Evolutionary conservation across 2,797 vertebrate species (phyloP), one percentile per base, ranked within the genome.

Genomic region (Clarias platycephalus): DNA sequence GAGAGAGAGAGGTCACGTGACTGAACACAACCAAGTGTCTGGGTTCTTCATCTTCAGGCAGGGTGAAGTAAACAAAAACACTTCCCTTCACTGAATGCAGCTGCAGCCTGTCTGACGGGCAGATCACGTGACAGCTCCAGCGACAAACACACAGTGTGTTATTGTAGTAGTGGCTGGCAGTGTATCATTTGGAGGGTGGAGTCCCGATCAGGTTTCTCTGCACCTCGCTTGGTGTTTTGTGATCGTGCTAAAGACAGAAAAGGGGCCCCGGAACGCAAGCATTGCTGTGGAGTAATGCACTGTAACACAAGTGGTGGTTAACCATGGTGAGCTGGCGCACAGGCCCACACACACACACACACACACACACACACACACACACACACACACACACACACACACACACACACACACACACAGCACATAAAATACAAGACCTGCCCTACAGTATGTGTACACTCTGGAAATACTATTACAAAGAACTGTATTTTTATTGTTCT

Each of bases 281-380:
- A 74, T 88, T 92, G 90, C 92, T 89, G 89, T 94, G 88, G 92
- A 92, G 92, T 94, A 93, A 92, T 92, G 93, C 91, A 93, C 91
- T 92, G 92, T 92, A 92, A 93, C 93, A 95, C 92, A 94, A 95
- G 93, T 90, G 91, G 93, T 91, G 94, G 94, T 95, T 94, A 94
- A 95, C 94, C 94, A 93, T 93, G 60, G 57, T n/a, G 18, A 78
- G 76, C 77, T 24, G 63, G 74, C 80, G n/a, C 37, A 67, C 83
- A 87, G 22, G 84, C 82, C 83, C 83, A 81, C 74, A 81, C 84
- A 83, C 81, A 82, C 80, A 64, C 77, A 80, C 37, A 62, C 66
- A 84, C 66, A 70, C 24, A 63, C 20, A 80, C 55, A 49, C 63
- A 83, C 26, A 68, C 78, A 64, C 78, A 80, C 37, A 86, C 16